Base-by-base conservation (phyloP, 2,797 vertebrate genomes). In the Argyrosomus regius region DNA sequence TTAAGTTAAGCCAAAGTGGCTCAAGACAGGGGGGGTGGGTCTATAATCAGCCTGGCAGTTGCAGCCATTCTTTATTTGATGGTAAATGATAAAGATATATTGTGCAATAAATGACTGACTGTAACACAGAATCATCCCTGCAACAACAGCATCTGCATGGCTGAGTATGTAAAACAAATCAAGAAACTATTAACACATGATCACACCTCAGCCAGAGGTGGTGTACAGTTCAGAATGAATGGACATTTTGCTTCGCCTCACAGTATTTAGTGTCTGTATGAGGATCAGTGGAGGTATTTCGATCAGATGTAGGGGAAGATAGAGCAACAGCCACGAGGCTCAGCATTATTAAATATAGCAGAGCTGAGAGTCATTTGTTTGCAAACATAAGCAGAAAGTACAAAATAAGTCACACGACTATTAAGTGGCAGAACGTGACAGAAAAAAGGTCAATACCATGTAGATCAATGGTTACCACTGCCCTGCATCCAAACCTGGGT, bases 231-330 rank as follows among this genome's bases (percentile, higher is more conserved):
- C 86, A 82, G 78, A 75, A 80, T 88, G 83, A 87, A 78, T 75
- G 73, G 86, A 86, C 85, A 76, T 72, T 75, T 70, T 66, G 61
- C 69, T 76, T 46, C 72, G 66, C 64, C 64, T 72, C 28, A 43
- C 74, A 68, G 81, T 92, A 65, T 65, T 70, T 77, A 81, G 83
- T 88, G 16, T 84, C 87, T 82, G 70, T 63, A 72, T 71, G 81
- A 52, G 39, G 78, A 92, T 93, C 92, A 82, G 91, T 93, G 83
- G 61, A 84, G 82, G 88, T 89, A 91, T 93, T 93, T 94, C 80
- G 93, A 94, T 92, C 90, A 18, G 46, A 82, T 72, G 57, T 11
- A 66, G 68, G 39, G 73, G 74, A 81, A 91, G 90, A 91, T 81
- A 84, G 87, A 90, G 84, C 77, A 75, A 78, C 76, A 75, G 81